A percentile compares a stretch with the other conserved stretches of the same genome.
phyloP scores from a whole-genome alignment of 2,113 vertebrate genomes.

The Pollachius pollachius region DNA sequence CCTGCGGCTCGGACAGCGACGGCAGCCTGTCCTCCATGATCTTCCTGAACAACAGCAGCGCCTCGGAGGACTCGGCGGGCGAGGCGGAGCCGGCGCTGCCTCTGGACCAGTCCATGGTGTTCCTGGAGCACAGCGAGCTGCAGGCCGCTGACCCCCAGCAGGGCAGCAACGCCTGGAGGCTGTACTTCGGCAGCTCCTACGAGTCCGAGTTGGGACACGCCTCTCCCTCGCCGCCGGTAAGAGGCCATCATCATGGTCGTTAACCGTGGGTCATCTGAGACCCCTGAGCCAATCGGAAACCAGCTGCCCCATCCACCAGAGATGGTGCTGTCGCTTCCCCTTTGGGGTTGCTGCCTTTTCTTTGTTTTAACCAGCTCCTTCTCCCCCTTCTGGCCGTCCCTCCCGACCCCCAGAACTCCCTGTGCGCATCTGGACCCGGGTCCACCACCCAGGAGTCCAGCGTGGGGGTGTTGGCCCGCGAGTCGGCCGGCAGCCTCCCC shows the following conservation, averaged over 20 bases:
- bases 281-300: too few species aligned
- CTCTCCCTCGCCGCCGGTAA: slow-evolving; percentile 75
- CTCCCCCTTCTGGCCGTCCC: background rate
- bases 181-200: slow-evolving; percentile 95
- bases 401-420: slow-evolving; percentile 81
- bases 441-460: slow-evolving; percentile 76
- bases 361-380: background rate
- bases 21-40: slow-evolving; percentile 95
- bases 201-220: slow-evolving; percentile 86
- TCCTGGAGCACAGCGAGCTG: slow-evolving; percentile 78
- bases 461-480: slow-evolving; percentile 66
- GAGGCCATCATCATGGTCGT: background rate
- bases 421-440: slow-evolving; percentile 80
- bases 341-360: too few species aligned
- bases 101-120: slow-evolving; percentile 80
- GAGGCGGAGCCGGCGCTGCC: slow-evolving; percentile 76
- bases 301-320: too few species aligned
- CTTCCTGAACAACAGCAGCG: slow-evolving; percentile 91
- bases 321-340: too few species aligned
- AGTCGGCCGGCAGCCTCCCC: slow-evolving; percentile 59
- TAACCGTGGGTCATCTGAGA: background rate
- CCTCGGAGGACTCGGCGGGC: slow-evolving; percentile 86
- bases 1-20: slow-evolving; percentile 89
- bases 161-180: slow-evolving; percentile 85
- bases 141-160: slow-evolving; percentile 69